Evolutionary conservation across 2,888 invertebrate genomes (phyloP).

Genomic region (Melanotus villosus): DNA sequence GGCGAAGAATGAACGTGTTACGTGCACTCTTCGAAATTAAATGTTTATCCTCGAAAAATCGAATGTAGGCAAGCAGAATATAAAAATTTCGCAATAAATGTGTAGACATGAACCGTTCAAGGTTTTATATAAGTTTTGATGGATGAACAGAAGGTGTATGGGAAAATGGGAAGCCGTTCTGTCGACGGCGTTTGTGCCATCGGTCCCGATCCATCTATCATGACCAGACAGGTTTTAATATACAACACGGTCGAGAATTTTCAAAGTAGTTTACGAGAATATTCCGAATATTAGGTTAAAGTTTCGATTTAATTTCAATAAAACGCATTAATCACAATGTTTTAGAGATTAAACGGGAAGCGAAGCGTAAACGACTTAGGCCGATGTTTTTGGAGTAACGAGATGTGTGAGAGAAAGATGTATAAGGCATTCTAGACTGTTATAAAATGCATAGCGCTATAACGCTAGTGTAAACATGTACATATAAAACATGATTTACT

Average conservation of each 20-base stretch:
- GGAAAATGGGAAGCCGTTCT: constrained; percentile 57
- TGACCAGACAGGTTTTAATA: constrained; percentile 62
- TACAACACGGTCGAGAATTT: constrained; percentile 56
- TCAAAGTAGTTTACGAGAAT: constrained; percentile 40
- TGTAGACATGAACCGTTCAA: constrained; percentile 52
- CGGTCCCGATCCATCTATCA: constrained; percentile 61
- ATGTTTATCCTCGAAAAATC: constrained; percentile 59
- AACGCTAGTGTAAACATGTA: constrained; percentile 42
- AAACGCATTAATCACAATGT: constrained; percentile 19
- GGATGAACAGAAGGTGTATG: constrained; percentile 61
- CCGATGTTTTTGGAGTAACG: background rate
- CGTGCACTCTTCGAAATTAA: constrained; percentile 52
- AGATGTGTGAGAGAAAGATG: constrained; percentile 5
- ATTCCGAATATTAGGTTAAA: constrained; percentile 39
- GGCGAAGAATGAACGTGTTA: background rate
- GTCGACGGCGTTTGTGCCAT: constrained; percentile 53
- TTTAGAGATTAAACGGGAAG: background rate
- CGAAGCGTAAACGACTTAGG: constrained; percentile 13
- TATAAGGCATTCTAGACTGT: constrained; percentile 34
- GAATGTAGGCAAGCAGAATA: constrained; percentile 31
- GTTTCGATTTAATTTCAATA: constrained; percentile 34
- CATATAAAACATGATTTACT: constrained; percentile 47
- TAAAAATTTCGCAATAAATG: constrained; percentile 40
- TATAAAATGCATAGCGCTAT: constrained; percentile 49
- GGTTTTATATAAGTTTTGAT: constrained; percentile 58